Evolutionary conservation across 2,888 invertebrate species (phyloP), one percentile per base, ranked within the genome.

Genomic region (Leucophenga montana): DNA sequence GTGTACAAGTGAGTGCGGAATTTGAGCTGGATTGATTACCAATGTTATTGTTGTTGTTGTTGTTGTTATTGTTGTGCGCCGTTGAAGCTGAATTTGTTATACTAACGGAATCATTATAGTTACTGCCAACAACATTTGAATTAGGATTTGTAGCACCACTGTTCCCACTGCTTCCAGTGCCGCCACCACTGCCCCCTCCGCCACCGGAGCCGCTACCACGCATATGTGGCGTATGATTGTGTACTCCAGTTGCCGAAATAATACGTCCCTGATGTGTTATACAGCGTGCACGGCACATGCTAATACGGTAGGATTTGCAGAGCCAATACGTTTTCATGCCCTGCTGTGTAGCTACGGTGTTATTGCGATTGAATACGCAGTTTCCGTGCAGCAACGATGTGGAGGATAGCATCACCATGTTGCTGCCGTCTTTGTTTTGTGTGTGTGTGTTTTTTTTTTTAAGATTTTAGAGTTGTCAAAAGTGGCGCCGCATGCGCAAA

Each of bases 241-340:
- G 89, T 8, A 88, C 86, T 4, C 89, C 89, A 0, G 89, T 89
- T 27, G 89, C 88, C 8, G 89, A 89, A 76, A 89, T 89, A 31
- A 89, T 88, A 53, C 88, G 83, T 13, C 89, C 89, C 75, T 89
- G 87, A 75, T 89, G 89, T 31, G 89, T 89, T 70, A 89, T 89
- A 71, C 89, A 89, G 70, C 89, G 84, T 4, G 89, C 89, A 50
- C 89, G 86, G 57, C 89, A 89, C 88, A 89, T 89, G 73, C 88
- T 88, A 71, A 89, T 88, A 33, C 89, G 85, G 78, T 89, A 89
- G 1, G 89, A 89, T 73, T 89, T 89, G 76, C 89, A 89, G 62
- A 89, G 83, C 89, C 89, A 89, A 74, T 89, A 89, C 16, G 89
- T 89, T 83, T 89, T 89, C 89, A 89, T 89, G 73, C 89, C 89